phyloP scores from a whole-genome alignment of 2,113 vertebrate genomes.

The Larimichthys crocea region DNA sequence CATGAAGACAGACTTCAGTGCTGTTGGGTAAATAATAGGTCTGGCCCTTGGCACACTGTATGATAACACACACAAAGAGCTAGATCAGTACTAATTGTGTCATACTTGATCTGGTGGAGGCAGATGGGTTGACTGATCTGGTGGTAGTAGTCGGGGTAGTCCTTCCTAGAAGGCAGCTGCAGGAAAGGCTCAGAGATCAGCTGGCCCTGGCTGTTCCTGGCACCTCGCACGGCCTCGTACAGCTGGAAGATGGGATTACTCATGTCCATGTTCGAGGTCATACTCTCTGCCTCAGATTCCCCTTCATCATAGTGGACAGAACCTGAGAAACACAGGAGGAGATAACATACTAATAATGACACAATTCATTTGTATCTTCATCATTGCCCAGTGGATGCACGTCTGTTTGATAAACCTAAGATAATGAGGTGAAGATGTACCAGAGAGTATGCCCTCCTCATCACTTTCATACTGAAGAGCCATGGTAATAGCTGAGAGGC shows the following conservation, averaged over 20 bases:
- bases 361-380: neutral
- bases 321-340: slow-evolving; percentile 55
- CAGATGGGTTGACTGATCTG: slow-evolving; percentile 96
- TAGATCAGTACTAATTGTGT: neutral
- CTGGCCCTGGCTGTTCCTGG: slow-evolving; percentile 96
- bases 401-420: neutral
- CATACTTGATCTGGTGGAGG: slow-evolving; percentile 95
- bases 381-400: neutral
- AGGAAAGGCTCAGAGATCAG: slow-evolving; percentile 97
- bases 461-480: slow-evolving; percentile 98
- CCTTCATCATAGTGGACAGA: slow-evolving; percentile 93
- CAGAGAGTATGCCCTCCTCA: slow-evolving; percentile 94
- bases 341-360: neutral
- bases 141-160: slow-evolving; percentile 98
- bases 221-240: slow-evolving; percentile 94
- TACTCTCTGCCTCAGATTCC: slow-evolving; percentile 95
- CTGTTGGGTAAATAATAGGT: neutral
- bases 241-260: slow-evolving; percentile 97
- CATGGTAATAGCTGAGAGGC: slow-evolving; percentile 98
- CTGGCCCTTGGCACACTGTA: neutral
- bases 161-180: slow-evolving; percentile 97
- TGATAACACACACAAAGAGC: slow-evolving; percentile 9
- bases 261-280: slow-evolving; percentile 95
- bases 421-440: slow-evolving; percentile 76
- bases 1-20: neutral